Evolutionary conservation across 2,888 invertebrate species (phyloP).

Genomic region (Polymixis flavicincta): DNA sequence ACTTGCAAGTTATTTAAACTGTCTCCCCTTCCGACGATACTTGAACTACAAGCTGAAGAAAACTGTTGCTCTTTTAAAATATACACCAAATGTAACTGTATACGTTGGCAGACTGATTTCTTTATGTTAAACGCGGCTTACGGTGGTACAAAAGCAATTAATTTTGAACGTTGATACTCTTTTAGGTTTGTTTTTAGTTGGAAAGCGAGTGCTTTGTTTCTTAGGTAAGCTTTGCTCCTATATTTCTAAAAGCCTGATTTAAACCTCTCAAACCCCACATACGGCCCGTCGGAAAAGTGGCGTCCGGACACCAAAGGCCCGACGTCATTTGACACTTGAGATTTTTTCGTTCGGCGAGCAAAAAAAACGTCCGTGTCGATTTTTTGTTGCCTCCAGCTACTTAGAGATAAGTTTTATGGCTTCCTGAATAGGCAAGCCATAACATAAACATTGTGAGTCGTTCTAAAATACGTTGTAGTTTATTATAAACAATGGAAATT

Average conservation of each 20-base stretch:
- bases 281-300: too few species aligned
- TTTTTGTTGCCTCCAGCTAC: too few species aligned
- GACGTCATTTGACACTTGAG: too few species aligned
- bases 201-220: constrained; percentile 10
- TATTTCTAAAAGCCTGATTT: neutral
- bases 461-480: too few species aligned
- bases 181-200: constrained; percentile 8
- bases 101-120: neutral
- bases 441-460: too few species aligned
- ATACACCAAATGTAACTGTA: constrained; percentile 13
- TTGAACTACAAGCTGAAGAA: constrained; percentile 33
- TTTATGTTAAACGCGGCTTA: constrained; percentile 4
- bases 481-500: too few species aligned
- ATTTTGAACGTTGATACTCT: constrained; percentile 13
- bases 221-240: constrained; percentile 2
- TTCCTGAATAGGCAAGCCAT: too few species aligned
- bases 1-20: constrained; percentile 61
- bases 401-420: too few species aligned
- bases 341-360: too few species aligned
- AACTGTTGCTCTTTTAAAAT: constrained; percentile 43
- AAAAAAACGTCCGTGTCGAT: too few species aligned
- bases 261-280: too few species aligned
- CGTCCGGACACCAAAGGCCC: too few species aligned
- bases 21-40: constrained; percentile 37
- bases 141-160: constrained; percentile 16